Base-by-base conservation (phyloP, 2,797 vertebrate species). In the Rachycentron canadum region DNA sequence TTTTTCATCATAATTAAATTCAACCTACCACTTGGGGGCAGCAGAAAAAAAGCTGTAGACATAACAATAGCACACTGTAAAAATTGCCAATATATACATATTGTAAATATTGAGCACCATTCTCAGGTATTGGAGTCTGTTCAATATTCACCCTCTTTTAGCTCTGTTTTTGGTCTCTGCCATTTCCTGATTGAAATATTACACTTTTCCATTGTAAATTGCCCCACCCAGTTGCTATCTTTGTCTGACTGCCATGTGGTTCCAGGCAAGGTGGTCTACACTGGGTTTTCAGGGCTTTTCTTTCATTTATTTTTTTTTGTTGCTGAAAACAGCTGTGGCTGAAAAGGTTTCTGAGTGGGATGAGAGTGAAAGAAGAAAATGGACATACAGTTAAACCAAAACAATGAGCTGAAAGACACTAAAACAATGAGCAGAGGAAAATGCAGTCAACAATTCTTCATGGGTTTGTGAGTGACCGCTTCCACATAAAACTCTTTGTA, bases 41-140 rank as follows among this genome's bases (percentile, higher is more conserved):
- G 65, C 19, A 56, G 26, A 43, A 68, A 64, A 64, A n/a, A 66
- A 52, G 32, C 7, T 38, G 36, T 23, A 25, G 26, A 66, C 14
- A 19, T 28, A 32, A 13, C 21, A 49, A 25, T 30, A 1, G 28
- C 10, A 11, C 6, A 28, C 23, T 25, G 58, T 14, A 40, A 60
- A 5, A 9, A 40, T 26, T 55, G 26, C 7, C 25, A 17, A 17
- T 9, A 7, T 55, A 9, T 23, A 30, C 26, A 55, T 17, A 16
- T 16, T 17, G 52, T 25, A 55, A 55, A 53, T 16, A 26, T 16
- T 13, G 23, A 14, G 25, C 12, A 53, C 28, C 25, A 16, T 17
- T 55, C 26, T 55, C 52, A 9, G 12, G 5, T 26, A 16, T 50
- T 8, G 14, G n/a, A n/a, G n/a, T 53, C 13, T 28, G 25, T 9